A percentile compares a stretch with the other conserved stretches of the same genome.
These are phyloP conservation scores for Tortrix viridana DNA, from an alignment of 2,888 invertebrate species.

Conservation along the genomic window DNA sequence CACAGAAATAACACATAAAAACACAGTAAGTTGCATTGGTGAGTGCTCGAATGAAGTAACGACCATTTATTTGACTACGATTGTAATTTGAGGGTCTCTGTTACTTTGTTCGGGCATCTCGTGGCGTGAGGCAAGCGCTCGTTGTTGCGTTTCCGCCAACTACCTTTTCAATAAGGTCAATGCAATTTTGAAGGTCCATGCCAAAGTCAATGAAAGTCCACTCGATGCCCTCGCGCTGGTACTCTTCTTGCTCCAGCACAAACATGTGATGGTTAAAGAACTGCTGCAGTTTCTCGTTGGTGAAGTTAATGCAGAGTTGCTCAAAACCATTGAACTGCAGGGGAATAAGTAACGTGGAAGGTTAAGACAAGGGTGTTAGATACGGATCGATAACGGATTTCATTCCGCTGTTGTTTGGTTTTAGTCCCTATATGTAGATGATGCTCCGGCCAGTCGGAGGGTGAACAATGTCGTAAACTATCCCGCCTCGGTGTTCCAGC, in stretches of 20 bases:
- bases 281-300: slow-evolving; percentile 98
- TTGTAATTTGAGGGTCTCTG: not conserved
- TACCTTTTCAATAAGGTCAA: slow-evolving; percentile 98
- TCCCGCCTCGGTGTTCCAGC: slow-evolving; percentile 54
- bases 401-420: slow-evolving; percentile 67
- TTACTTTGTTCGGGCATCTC: slow-evolving; percentile 61
- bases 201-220: slow-evolving; percentile 99
- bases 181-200: slow-evolving; percentile 97
- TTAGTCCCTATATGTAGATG: slow-evolving; percentile 48
- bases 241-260: slow-evolving; percentile 98
- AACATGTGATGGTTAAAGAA: slow-evolving; percentile 99
- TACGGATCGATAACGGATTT: slow-evolving; percentile 67
- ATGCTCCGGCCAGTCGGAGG: slow-evolving; percentile 43
- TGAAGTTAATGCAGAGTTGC: slow-evolving; percentile 99
- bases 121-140: slow-evolving; percentile 82
- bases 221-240: slow-evolving; percentile 96
- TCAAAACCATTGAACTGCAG: slow-evolving; percentile 97
- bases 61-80: slow-evolving; percentile 29
- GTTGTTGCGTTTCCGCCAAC: slow-evolving; percentile 81
- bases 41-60: slow-evolving; percentile 62
- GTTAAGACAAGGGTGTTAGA: slow-evolving; percentile 63
- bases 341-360: slow-evolving; percentile 72
- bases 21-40: slow-evolving; percentile 60
- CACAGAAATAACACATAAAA: slow-evolving; percentile 62
- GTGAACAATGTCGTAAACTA: slow-evolving; percentile 39